Evolutionary conservation across 2,888 invertebrate species (phyloP), one percentile per base, ranked within the genome.

Genomic region (Brachypalpus laphriformis): DNA sequence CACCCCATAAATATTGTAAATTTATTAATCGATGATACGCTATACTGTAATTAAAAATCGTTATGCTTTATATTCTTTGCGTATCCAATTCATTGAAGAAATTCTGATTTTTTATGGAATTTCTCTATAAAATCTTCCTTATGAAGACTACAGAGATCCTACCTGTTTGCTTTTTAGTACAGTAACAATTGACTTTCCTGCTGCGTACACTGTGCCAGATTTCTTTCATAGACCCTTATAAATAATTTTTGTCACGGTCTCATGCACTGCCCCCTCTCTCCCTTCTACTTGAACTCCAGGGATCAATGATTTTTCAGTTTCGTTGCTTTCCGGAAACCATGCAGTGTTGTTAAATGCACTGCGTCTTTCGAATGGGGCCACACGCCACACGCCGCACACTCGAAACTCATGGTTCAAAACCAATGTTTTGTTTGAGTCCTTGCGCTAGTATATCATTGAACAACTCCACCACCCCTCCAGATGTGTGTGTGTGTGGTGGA

Each of bases 261-360:
- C 37, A 9, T 49, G 31, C 8, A 49, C 28, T 16, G 4, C 51
- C 20, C 42, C 11, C 22, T 16, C 22, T 3, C 28, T 22, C 16
- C 40, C n/a, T 25, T 6, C 14, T n/a, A 34, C 14, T 31, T 5
- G 4, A 3, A 40, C 31, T 2, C 8, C 49, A 3, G 14, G 28
- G 56, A 70, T 31, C 42, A 70, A 70, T 45, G 34, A 56, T 56
- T 56, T 70, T 56, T 56, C 42, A 49, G 18, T 45, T 31, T 54
- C 20, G n/a, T 22, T 57, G n/a, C n/a, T 57, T 57, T 3, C 40
- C 57, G 57, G 37, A 57, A 57, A 37, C 49, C 49, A 37, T 51
- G 25, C 22, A 65, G 7, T 11, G 18, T 57, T 57, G 20, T 54
- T 28, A 49, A 57, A 57, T 37, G 56, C 47, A 49, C 22, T 8